These are phyloP conservation scores for Cheumatopsyche charites DNA, from an alignment of 1,140 invertebrate species.

Conservation along the genomic window DNA sequence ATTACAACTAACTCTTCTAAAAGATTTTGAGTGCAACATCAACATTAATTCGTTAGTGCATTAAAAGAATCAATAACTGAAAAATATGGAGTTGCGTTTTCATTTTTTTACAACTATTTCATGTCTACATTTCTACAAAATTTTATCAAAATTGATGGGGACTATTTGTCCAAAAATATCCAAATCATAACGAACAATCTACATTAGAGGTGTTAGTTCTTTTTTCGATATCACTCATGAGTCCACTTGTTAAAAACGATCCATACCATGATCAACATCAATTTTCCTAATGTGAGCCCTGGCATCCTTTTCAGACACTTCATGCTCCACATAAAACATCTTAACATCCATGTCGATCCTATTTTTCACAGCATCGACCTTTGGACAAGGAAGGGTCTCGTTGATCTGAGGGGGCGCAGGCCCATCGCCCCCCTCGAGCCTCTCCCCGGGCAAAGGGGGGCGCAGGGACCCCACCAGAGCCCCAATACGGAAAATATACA, in stretches of 20 bases:
- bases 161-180: too few relatives aligned
- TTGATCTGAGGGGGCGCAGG: too few relatives aligned
- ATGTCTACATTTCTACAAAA: too few relatives aligned
- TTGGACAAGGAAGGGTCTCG: background rate
- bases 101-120: too few relatives aligned
- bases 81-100: too few relatives aligned
- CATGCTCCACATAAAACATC: slow-evolving; percentile 65
- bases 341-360: slow-evolving; percentile 52
- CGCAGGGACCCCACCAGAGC: background rate
- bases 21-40: too few relatives aligned
- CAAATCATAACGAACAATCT: too few relatives aligned
- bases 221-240: background rate
- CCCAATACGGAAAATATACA: background rate
- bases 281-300: slow-evolving; percentile 52
- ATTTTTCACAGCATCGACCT: slow-evolving; percentile 16
- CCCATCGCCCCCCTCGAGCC: background rate
- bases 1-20: too few relatives aligned
- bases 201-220: too few relatives aligned
- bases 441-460: background rate
- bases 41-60: too few relatives aligned
- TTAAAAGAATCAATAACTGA: too few relatives aligned
- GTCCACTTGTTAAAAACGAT: background rate
- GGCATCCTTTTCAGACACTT: slow-evolving; percentile 60
- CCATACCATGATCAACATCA: background rate
- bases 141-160: too few relatives aligned